phyloP scores from a whole-genome alignment of 2,113 vertebrate genomes.

The Hemichromis elongatus region DNA sequence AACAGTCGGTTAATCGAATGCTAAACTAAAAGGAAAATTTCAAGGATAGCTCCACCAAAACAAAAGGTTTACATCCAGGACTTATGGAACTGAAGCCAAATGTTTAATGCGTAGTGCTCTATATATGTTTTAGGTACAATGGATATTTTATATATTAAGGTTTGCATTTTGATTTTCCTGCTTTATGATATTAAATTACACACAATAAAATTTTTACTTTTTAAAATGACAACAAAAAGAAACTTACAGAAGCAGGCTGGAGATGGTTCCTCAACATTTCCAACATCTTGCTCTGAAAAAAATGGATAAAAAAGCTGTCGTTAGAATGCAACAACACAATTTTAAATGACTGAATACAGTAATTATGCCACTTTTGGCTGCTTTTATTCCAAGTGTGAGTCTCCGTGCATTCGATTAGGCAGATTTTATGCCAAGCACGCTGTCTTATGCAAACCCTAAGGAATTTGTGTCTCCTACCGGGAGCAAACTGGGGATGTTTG shows the following conservation, averaged over 20 bases:
- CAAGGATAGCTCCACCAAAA: neutral
- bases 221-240: neutral
- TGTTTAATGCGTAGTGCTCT: neutral
- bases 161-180: neutral
- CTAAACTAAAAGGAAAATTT: neutral
- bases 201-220: neutral
- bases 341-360: neutral
- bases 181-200: neutral
- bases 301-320: neutral
- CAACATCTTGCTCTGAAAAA: conserved; percentile 76
- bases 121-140: neutral
- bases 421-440: neutral
- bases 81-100: neutral
- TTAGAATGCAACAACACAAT: neutral
- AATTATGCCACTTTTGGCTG: neutral
- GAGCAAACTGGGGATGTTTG: neutral
- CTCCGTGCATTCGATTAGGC: neutral
- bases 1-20: neutral
- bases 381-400: neutral
- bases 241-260: conserved; percentile 79
- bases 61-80: neutral
- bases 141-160: neutral
- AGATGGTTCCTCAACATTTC: conserved; percentile 62
- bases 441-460: neutral
- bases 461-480: accelerated